Evolutionary conservation across 2,888 invertebrate genomes (phyloP).

Genomic region (Lithophane socia): DNA sequence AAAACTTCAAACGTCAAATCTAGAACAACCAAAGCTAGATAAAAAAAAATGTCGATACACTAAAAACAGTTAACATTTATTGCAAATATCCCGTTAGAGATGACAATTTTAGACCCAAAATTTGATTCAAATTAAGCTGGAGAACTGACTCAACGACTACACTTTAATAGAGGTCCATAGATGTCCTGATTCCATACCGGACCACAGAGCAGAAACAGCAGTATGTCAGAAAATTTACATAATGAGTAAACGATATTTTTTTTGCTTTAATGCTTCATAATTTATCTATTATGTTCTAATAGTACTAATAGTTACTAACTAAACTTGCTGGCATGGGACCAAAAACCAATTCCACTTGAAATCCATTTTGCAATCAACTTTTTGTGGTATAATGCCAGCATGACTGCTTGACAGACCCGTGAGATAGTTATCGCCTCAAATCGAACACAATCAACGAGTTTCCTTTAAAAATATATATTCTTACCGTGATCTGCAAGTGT

Average conservation of each 20-base stretch:
- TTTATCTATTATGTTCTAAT: background rate
- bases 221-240: background rate
- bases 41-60: slow-evolving; percentile 20
- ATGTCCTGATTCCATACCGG: background rate
- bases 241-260: background rate
- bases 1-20: slow-evolving; percentile 4
- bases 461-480: slow-evolving; percentile 16
- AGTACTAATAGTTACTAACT: background rate
- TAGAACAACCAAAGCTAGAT: slow-evolving; percentile 34
- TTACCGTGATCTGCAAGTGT: background rate
- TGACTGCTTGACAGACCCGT: slow-evolving; percentile 18
- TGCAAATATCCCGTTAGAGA: slow-evolving; percentile 43
- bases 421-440: slow-evolving; percentile 20
- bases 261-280: background rate
- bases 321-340: background rate
- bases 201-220: background rate
- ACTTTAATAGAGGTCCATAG: background rate
- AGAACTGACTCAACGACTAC: background rate
- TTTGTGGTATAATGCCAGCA: slow-evolving; percentile 32
- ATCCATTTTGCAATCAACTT: slow-evolving; percentile 43
- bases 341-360: slow-evolving; percentile 18
- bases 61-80: slow-evolving; percentile 54
- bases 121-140: slow-evolving; percentile 33
- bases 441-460: slow-evolving; percentile 27
- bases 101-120: slow-evolving; percentile 36